These are phyloP conservation scores for Hypotaenidia philippensis DNA, from an alignment of 2,797 vertebrate genomes.

Conservation along the genomic window DNA sequence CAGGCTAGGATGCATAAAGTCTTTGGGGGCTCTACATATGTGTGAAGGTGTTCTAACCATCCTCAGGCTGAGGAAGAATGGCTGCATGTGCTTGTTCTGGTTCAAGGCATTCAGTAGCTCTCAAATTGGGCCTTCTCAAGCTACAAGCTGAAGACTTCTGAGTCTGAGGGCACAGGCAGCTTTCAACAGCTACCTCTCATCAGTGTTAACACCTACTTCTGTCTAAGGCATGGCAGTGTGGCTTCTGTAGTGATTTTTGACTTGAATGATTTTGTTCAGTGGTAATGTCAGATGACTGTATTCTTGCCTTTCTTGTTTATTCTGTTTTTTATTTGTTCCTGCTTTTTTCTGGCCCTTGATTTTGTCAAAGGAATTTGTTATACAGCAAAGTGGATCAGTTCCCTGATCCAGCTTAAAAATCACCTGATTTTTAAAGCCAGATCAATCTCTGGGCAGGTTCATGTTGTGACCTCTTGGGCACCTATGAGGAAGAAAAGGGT, in stretches of 20 bases:
- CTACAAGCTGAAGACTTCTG: background rate
- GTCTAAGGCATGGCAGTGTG: background rate
- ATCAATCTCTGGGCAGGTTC: background rate
- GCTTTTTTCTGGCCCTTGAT: background rate
- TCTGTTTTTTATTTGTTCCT: background rate
- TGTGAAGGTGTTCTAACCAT: background rate
- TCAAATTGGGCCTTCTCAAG: background rate
- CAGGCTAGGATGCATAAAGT: background rate
- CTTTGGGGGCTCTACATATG: fast-evolving
- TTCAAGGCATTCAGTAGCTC: background rate
- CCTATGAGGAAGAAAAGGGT: background rate
- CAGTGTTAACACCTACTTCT: background rate
- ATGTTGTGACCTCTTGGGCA: background rate
- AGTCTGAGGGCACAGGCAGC: background rate
- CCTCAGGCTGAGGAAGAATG: background rate
- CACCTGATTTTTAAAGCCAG: constrained; percentile 19
- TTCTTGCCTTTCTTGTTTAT: background rate
- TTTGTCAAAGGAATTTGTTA: background rate
- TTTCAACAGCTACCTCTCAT: background rate
- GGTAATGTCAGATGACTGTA: background rate
- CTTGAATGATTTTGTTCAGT: background rate
- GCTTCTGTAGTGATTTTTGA: background rate
- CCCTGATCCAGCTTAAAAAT: constrained; percentile 45
- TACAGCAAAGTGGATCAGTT: background rate
- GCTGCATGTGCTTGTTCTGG: background rate